Base-by-base conservation (phyloP, 2,113 vertebrate genomes). In the Apaloderma vittatum region DNA sequence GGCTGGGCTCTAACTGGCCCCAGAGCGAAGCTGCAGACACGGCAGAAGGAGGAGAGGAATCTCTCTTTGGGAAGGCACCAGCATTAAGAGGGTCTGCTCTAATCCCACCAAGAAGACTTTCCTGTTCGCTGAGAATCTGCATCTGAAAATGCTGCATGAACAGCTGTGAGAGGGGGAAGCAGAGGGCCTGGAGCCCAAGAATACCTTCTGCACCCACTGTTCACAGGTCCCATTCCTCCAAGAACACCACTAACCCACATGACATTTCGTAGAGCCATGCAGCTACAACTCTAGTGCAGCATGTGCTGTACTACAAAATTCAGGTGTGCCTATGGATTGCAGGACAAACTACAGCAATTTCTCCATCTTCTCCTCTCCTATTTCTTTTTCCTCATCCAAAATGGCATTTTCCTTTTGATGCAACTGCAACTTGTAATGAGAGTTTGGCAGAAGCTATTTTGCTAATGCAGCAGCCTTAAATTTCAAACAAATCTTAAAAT, bases 201-300 rank as follows among this genome's bases (percentile, higher is more conserved):
- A 3, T 8, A 17, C 7, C 6, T 0, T 0, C 36, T 59, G 5
- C 5, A 2, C 20, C 12, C 27, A 1, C 32, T 54, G 36, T 61
- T 88, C 43, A 21, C 15, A 32, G 43, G 70, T 27, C 12, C 49
- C 40, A 5, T 20, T 55, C 58, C 55, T 29, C 51, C 32, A 54
- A 11, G 21, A 21, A 14, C 0, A 46, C 29, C 63, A 23, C 36
- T 5, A 30, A n/a, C 37, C 48, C 29, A 8, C 6, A 6, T 14
- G 20, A 4, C 8, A 40, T 36, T 17, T 49, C 62, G 71, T 1
- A 65, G 43, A 65, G 22, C 6, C 43, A 9, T 66, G n/a, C 17
- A 43, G 36, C n/a, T 27, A 30, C n/a, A 57, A 12, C 15, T 23
- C 27, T 21, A 37, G 26, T 15, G n/a, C 43, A 68, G 17, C 18